Evolutionary conservation across 2,797 vertebrate genomes (phyloP).

Genomic region (Pogoniulus pusillus): DNA sequence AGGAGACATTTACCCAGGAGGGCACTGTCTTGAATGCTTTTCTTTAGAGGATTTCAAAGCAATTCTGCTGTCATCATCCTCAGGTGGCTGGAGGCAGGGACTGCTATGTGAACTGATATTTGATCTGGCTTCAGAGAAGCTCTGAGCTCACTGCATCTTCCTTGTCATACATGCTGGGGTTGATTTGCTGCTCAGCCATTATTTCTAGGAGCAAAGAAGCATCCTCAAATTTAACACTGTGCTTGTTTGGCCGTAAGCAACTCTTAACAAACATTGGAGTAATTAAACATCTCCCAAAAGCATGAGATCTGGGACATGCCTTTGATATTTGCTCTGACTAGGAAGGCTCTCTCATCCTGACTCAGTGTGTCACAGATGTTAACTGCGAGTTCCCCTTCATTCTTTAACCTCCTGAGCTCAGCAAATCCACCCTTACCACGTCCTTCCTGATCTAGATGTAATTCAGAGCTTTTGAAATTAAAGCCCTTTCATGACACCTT

Average conservation of each 20-base stretch:
- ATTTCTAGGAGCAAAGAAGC: background rate
- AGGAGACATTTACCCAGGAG: background rate
- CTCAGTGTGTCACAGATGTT: constrained; percentile 27
- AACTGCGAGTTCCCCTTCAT: constrained; percentile 29
- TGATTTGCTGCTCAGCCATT: background rate
- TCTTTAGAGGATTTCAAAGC: background rate
- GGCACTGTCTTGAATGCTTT: background rate
- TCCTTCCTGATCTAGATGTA: constrained; percentile 35
- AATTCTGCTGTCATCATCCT: background rate
- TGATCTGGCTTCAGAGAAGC: constrained; percentile 47
- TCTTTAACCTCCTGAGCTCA: constrained; percentile 62
- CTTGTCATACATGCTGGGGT: background rate
- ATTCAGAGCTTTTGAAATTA: constrained; percentile 60
- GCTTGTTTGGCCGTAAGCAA: background rate
- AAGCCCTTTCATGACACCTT: constrained; percentile 50
- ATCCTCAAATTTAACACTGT: background rate
- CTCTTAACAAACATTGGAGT: constrained; percentile 45
- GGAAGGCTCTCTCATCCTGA: constrained; percentile 19
- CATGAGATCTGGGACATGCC: background rate
- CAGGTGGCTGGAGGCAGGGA: background rate
- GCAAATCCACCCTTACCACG: constrained; percentile 31
- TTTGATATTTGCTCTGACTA: constrained; percentile 53
- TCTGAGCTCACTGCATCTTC: background rate
- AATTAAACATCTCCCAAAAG: constrained; percentile 60
- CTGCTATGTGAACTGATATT: constrained; percentile 17